phyloP scores from a whole-genome alignment of 2,113 vertebrate species.

The Tachuris rubrigastra region DNA sequence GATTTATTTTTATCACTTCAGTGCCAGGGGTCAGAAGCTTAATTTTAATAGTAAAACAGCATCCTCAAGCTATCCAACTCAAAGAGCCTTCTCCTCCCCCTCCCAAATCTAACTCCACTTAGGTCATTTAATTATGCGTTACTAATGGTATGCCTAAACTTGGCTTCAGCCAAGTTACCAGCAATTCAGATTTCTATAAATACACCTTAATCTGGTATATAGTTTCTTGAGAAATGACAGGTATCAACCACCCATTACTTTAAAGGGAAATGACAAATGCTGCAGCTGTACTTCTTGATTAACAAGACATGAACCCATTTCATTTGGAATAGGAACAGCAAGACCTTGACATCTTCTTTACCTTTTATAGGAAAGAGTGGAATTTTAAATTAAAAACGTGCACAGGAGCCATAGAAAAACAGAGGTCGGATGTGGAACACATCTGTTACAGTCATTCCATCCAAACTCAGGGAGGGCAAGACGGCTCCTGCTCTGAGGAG shows the following conservation, averaged over 20 bases:
- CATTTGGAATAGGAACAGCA: slow-evolving; percentile 56
- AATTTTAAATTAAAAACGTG: slow-evolving; percentile 33
- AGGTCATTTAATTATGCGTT: slow-evolving; percentile 43
- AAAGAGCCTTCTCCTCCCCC: slow-evolving; percentile 15
- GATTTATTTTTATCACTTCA: slow-evolving; percentile 60
- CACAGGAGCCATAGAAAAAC: background rate
- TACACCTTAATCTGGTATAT: slow-evolving; percentile 54
- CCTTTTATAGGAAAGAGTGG: slow-evolving; percentile 32
- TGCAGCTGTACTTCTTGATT: slow-evolving; percentile 39
- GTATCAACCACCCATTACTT: slow-evolving; percentile 62
- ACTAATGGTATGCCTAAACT: slow-evolving; percentile 42
- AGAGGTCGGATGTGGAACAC: background rate
- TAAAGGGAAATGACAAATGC: slow-evolving; percentile 61
- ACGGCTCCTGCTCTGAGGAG: accelerated
- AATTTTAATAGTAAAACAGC: slow-evolving; percentile 63
- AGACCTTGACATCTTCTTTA: slow-evolving; percentile 66
- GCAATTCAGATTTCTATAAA: slow-evolving; percentile 57
- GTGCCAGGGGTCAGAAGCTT: slow-evolving; percentile 52
- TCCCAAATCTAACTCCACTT: background rate
- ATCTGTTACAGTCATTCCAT: background rate
- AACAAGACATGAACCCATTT: slow-evolving; percentile 56
- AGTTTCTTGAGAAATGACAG: slow-evolving; percentile 66
- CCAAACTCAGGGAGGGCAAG: background rate
- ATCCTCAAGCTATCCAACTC: slow-evolving; percentile 27
- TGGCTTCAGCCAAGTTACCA: slow-evolving; percentile 40